Evolutionary conservation across 2,888 invertebrate species (phyloP).

Genomic region (Dasysyrphus tricinctus): DNA sequence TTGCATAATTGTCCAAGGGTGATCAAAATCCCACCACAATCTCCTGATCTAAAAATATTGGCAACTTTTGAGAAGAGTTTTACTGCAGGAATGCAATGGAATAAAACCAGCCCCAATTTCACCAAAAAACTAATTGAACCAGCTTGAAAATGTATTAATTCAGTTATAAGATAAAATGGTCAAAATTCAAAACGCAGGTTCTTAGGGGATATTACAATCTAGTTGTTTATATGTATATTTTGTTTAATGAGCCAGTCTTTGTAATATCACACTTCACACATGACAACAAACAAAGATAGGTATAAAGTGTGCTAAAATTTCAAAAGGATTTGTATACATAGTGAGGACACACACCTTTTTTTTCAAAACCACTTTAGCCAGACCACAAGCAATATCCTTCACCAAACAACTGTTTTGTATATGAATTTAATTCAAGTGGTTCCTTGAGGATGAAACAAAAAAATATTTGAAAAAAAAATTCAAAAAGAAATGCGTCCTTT

Average conservation of each 20-base stretch:
- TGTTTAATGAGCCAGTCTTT: background rate
- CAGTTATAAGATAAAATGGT: no score
- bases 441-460: conserved; percentile 26
- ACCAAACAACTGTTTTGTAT: conserved; percentile 62
- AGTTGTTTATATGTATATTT: no score
- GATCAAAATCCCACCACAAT: no score
- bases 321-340: conserved; percentile 18
- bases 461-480: conserved; percentile 10
- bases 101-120: no score
- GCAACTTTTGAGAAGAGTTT: no score
- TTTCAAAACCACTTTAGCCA: conserved; percentile 33
- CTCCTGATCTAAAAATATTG: no score
- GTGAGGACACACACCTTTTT: conserved; percentile 16
- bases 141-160: no score
- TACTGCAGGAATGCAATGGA: no score
- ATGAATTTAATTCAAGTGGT: conserved; percentile 71
- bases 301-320: background rate
- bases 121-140: no score
- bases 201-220: no score
- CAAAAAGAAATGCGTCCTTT: conserved; percentile 23
- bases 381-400: conserved; percentile 59
- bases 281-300: background rate
- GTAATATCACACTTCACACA: background rate
- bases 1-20: no score
- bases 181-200: no score